phyloP scores from a whole-genome alignment of 2,797 vertebrate genomes.

The Pipistrellus kuhlii region DNA sequence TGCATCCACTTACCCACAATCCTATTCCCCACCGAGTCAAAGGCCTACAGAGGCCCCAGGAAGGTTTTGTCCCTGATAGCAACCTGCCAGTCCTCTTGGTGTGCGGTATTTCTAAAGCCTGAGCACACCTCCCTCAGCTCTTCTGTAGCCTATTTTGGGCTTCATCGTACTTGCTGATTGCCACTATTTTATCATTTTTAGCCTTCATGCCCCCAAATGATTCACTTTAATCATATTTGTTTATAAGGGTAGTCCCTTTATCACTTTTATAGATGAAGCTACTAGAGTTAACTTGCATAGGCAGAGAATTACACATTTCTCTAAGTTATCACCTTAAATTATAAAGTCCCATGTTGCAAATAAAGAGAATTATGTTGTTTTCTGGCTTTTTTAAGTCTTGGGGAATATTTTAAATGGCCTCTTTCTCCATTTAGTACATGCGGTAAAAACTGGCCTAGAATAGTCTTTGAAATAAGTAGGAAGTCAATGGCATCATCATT shows the following conservation, averaged over 20 bases:
- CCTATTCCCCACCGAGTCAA: background rate
- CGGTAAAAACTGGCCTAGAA: conserved; percentile 1
- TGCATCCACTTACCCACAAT: background rate
- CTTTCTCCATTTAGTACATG: background rate
- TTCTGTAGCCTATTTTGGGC: background rate
- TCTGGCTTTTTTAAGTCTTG: background rate
- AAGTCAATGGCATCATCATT: background rate
- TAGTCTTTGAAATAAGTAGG: background rate
- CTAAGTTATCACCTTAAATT: background rate
- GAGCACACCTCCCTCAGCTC: background rate
- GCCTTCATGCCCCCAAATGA: background rate
- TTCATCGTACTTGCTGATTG: background rate
- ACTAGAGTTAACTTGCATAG: background rate
- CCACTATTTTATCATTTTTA: background rate
- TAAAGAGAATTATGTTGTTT: background rate
- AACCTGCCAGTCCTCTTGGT: background rate
- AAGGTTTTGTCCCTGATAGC: background rate
- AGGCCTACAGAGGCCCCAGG: background rate
- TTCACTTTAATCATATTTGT: background rate
- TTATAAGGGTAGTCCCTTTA: background rate
- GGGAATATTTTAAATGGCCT: conserved; percentile 16
- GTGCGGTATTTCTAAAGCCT: background rate
- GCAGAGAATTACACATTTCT: background rate
- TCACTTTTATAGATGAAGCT: background rate
- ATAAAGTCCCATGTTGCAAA: background rate